These are phyloP conservation scores for Esox masquinongy DNA, from an alignment of 2,797 vertebrate species.

Conservation along the genomic window DNA sequence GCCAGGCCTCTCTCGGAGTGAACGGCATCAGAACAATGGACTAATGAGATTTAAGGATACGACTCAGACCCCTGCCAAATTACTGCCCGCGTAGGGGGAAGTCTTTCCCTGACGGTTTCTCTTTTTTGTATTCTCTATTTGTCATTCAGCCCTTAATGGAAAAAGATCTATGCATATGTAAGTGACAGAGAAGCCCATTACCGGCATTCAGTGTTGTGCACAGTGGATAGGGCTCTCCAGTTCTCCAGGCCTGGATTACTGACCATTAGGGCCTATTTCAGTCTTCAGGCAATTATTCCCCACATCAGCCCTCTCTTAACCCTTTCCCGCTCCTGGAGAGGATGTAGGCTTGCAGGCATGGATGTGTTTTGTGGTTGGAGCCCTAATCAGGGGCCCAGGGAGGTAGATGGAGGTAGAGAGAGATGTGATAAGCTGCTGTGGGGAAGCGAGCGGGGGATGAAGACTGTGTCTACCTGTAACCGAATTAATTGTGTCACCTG, in stretches of 20 bases:
- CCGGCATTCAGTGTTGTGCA: constrained; percentile 78
- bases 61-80: constrained; percentile 81
- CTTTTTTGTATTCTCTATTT: constrained; percentile 77
- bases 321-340: constrained; percentile 26
- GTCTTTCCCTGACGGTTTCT: constrained; percentile 6
- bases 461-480: constrained; percentile 47
- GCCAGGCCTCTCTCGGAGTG: constrained; percentile 69
- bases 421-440: constrained; percentile 19
- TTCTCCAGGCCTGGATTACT: constrained; percentile 83
- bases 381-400: not conserved
- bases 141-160: constrained; percentile 88
- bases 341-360: constrained; percentile 11
- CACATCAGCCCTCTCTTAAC: constrained; percentile 37
- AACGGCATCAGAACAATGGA: constrained; percentile 82
- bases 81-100: constrained; percentile 64
- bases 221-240: constrained; percentile 70
- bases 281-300: constrained; percentile 75
- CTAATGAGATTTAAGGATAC: constrained; percentile 96
- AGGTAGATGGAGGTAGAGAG: constrained; percentile 11
- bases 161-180: constrained; percentile 84
- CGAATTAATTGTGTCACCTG: constrained; percentile 64
- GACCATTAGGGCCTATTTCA: constrained; percentile 81
- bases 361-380: constrained; percentile 27
- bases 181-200: constrained; percentile 83
- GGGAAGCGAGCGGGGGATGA: constrained; percentile 13